These are phyloP conservation scores for Tyrannus savana DNA, from an alignment of 2,113 vertebrate genomes.

Conservation along the genomic window DNA sequence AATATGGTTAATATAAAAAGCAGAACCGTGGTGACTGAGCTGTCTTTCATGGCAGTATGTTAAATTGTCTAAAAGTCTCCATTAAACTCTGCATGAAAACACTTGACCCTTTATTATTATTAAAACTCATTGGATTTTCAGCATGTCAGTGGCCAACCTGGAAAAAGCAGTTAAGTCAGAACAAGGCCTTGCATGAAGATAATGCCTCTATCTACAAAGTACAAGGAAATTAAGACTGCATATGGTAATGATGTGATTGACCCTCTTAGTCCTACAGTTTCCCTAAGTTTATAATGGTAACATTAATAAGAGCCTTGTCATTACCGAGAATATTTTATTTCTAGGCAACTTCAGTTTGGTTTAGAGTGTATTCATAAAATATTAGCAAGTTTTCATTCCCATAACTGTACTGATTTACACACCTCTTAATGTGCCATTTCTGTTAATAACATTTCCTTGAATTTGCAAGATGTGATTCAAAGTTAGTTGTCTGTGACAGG, in stretches of 20 bases:
- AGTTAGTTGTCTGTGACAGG: background rate
- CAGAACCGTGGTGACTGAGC: background rate
- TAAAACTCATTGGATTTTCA: background rate
- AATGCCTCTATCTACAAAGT: background rate
- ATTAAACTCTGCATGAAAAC: background rate
- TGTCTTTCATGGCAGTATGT: background rate
- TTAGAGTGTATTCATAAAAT: background rate
- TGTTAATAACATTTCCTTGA: background rate
- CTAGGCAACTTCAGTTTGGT: background rate
- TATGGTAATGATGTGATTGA: background rate
- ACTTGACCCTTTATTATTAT: conserved; percentile 16
- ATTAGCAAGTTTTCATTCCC: background rate
- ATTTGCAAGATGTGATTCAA: background rate
- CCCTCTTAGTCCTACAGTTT: background rate
- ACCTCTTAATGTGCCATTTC: background rate
- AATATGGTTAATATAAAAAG: background rate
- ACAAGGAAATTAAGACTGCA: background rate
- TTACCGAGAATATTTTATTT: background rate
- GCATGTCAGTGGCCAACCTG: background rate
- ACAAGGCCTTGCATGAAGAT: background rate
- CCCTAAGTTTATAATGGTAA: background rate
- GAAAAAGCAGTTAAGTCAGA: background rate
- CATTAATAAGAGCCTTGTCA: background rate
- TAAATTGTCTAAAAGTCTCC: background rate
- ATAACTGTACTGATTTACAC: background rate